Conservation (phyloP, 1,140 invertebrate species). For the Cydia strobilella region DNA sequence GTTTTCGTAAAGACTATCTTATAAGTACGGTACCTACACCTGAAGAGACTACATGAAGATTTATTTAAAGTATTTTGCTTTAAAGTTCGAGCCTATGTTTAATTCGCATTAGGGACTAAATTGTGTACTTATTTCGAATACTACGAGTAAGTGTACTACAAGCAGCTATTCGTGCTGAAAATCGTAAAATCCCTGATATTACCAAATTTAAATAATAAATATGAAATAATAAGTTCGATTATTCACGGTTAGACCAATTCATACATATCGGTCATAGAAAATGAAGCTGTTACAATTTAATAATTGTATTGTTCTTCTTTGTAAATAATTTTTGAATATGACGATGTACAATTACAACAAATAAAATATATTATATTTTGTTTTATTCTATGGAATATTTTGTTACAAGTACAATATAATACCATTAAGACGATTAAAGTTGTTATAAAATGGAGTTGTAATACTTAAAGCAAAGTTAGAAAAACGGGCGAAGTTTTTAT, state of each 20-base stretch:
- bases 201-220: too few relatives aligned
- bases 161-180: too few relatives aligned
- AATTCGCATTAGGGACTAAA: neutral
- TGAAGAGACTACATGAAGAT: neutral
- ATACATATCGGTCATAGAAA: neutral
- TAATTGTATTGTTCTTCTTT: too few relatives aligned
- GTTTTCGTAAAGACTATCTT: conserved; percentile 27
- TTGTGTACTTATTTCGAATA: neutral
- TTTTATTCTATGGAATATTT: too few relatives aligned
- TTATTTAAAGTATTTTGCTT: neutral
- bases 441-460: neutral
- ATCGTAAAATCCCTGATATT: too few relatives aligned
- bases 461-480: neutral
- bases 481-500: neutral
- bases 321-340: too few relatives aligned
- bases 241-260: neutral
- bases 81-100: neutral
- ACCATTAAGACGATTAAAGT: neutral
- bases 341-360: too few relatives aligned
- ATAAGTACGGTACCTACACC: conserved; percentile 6
- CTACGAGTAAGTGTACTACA: too few relatives aligned
- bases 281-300: too few relatives aligned
- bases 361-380: too few relatives aligned
- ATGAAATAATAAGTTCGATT: too few relatives aligned
- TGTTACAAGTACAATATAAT: neutral